Base-by-base conservation (phyloP, 1,140 invertebrate genomes). In the Bombus waltoni region DNA sequence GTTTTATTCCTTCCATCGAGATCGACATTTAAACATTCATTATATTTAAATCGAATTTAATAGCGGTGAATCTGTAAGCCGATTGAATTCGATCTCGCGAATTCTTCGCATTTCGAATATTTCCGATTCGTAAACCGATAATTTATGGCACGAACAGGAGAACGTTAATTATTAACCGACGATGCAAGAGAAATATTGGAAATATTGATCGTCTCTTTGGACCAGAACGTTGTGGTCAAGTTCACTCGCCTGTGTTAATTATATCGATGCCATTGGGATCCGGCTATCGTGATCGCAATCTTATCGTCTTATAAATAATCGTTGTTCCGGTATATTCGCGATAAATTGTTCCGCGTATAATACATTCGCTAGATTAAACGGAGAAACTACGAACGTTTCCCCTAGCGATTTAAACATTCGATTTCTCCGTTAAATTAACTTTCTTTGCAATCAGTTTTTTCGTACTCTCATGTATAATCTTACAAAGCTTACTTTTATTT, bases 301-400 rank as follows among this genome's bases (percentile, higher is more conserved):
- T 79, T 89, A 88, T 88, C 73, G 47, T 11, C 13, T 38, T 66
- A 40, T 28, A 38, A 75, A 72, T 85, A 77, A 85, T 85, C 78
- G 70, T 72, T 0, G 25, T 44, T 35, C 18, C 2, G 40, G 35
- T 47, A n/a, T 44, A 35, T 40, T 32, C 40, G 71, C n/a, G 25
- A 68, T 66, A 77, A 78, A 88, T 73, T 35, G 79, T 75, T 73
- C n/a, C 25, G 10, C 38, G n/a, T 42, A 32, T 53, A 32, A 47
- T 68, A 62, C 38, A 25, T 32, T n/a, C 15, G 10, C 13, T 62
- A n/a, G 35, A 38, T 53, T 57, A 76, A 59, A 44, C 4, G 35
- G 28, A 66, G 65, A 66, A 66, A 42, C 18, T 44, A 25, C n/a
- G 8, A 68, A 79, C n/a, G 22, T 79, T 68, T 40, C 1, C n/a